phyloP scores from a whole-genome alignment of 64 coral and sea anemone species.

The Dendronephthya gigantea region DNA sequence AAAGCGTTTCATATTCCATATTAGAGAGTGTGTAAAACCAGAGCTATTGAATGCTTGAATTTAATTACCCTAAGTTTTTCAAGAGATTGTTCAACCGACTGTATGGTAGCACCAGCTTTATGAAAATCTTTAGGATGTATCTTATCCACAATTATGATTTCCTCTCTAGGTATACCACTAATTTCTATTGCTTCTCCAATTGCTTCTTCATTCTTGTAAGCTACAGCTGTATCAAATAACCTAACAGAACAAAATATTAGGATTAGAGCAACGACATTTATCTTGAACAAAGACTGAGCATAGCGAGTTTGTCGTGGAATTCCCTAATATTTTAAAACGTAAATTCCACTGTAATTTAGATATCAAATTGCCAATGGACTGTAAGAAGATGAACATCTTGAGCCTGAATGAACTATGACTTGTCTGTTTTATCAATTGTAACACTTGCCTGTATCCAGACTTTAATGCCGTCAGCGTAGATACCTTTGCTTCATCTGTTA shows the following conservation, averaged over 20 bases:
- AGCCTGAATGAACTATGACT: too few relatives aligned
- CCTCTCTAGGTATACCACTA: slow-evolving; percentile 64
- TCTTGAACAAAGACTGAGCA: too few relatives aligned
- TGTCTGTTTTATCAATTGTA: background rate
- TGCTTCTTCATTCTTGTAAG: slow-evolving; percentile 50
- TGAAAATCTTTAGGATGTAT: slow-evolving; percentile 64
- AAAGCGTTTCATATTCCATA: too few relatives aligned
- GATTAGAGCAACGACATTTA: too few relatives aligned
- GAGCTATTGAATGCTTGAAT: too few relatives aligned
- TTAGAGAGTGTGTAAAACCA: too few relatives aligned
- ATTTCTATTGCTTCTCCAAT: slow-evolving; percentile 52
- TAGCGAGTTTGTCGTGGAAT: too few relatives aligned
- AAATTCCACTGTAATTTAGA: too few relatives aligned
- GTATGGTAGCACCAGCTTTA: slow-evolving; percentile 58
- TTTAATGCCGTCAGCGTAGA: slow-evolving; percentile 51
- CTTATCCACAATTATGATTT: slow-evolving; percentile 78
- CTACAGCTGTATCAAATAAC: slow-evolving; percentile 85
- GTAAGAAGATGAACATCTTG: too few relatives aligned
- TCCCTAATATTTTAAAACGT: too few relatives aligned
- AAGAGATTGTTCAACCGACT: slow-evolving; percentile 63
- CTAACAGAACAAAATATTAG: slow-evolving; percentile 18
- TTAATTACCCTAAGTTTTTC: slow-evolving; percentile 50
- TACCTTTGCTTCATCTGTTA: slow-evolving; percentile 48
- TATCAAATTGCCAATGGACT: too few relatives aligned
- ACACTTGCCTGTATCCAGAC: slow-evolving; percentile 74